Evolutionary conservation across 2,888 invertebrate species (phyloP).

Genomic region (Anoncus sp.): DNA sequence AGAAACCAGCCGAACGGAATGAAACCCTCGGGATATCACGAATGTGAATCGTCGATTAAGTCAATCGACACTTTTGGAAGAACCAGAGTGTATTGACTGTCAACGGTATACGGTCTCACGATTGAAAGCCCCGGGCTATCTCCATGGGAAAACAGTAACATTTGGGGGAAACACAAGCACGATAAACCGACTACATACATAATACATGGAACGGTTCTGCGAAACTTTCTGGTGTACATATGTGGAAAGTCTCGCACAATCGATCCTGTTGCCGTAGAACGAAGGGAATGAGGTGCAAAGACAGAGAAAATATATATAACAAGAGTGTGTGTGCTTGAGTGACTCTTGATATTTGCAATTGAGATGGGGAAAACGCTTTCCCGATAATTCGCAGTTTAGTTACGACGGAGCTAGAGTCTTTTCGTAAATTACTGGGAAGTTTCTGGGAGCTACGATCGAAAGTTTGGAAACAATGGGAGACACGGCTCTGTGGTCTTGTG

Average conservation of each 20-base stretch:
- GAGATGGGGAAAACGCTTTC: constrained; percentile 50
- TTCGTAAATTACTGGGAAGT: constrained; percentile 27
- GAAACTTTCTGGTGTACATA: constrained; percentile 19
- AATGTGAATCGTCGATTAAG: constrained; percentile 66
- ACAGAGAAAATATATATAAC: constrained; percentile 8
- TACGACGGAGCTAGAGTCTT: not conserved
- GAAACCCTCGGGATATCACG: constrained; percentile 37
- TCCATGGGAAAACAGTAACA: constrained; percentile 61
- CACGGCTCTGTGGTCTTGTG: not conserved
- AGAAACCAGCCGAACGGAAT: constrained; percentile 29
- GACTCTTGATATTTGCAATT: constrained; percentile 48
- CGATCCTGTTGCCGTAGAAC: constrained; percentile 18
- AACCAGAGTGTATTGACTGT: constrained; percentile 22
- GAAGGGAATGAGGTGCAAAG: constrained; percentile 29
- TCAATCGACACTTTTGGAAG: constrained; percentile 48
- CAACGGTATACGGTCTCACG: constrained; percentile 20
- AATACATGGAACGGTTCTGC: constrained; percentile 44
- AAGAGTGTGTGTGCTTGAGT: not conserved
- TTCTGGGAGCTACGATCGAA: constrained; percentile 5
- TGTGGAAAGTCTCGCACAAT: constrained; percentile 21
- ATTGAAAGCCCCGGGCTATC: constrained; percentile 58
- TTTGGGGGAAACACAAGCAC: not conserved
- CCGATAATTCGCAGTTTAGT: constrained; percentile 41
- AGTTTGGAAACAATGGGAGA: constrained; percentile 10
- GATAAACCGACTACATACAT: constrained; percentile 12